Conservation (phyloP, 1,140 invertebrate species). For the Drosophila sproati region DNA sequence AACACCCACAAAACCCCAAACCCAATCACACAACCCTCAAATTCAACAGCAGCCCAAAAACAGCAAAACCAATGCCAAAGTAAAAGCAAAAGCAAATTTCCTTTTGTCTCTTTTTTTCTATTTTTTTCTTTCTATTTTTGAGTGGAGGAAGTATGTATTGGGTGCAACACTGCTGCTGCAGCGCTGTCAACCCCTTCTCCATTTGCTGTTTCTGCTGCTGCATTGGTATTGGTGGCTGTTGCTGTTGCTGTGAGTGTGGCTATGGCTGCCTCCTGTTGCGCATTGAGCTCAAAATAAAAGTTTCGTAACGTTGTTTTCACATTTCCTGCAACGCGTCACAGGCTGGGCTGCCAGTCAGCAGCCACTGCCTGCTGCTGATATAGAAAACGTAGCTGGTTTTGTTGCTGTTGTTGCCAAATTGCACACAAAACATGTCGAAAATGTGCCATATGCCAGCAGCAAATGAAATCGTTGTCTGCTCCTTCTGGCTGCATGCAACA, state of each 20-base stretch:
- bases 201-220: conserved; percentile 1
- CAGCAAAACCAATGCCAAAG: conserved; percentile 64
- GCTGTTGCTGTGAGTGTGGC: conserved; percentile 14
- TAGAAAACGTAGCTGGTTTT: conserved; percentile 48
- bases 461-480: conserved; percentile 51
- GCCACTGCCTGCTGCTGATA: conserved; percentile 45
- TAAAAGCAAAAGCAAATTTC: conserved; percentile 56
- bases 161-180: conserved; percentile 13
- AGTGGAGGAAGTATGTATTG: background rate
- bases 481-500: conserved; percentile 72
- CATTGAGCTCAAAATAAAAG: conserved; percentile 72
- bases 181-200: conserved; percentile 9
- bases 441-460: conserved; percentile 80
- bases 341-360: conserved; percentile 44
- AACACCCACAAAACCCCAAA: conserved; percentile 28
- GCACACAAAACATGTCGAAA: conserved; percentile 82
- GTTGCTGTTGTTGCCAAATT: conserved; percentile 68
- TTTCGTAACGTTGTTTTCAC: conserved; percentile 82
- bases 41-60: conserved; percentile 48
- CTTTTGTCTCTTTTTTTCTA: background rate
- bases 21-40: conserved; percentile 43
- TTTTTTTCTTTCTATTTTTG: conserved; percentile 2
- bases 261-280: conserved; percentile 70
- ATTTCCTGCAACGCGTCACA: conserved; percentile 73
- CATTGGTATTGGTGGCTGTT: conserved; percentile 42